These are phyloP conservation scores for Scleropages formosus DNA, from an alignment of 2,797 vertebrate genomes.

Conservation along the genomic window DNA sequence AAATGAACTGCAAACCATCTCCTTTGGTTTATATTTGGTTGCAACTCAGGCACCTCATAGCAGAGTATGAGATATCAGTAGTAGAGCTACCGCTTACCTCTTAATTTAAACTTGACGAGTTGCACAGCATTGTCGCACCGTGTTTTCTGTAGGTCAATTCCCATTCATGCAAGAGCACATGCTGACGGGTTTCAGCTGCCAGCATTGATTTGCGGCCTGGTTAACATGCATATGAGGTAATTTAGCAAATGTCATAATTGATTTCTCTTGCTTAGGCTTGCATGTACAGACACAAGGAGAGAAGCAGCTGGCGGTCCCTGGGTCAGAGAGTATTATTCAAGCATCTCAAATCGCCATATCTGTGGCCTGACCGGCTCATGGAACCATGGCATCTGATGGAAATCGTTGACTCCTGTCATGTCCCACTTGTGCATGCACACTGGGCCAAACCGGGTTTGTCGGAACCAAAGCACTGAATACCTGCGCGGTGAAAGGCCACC, in stretches of 20 bases:
- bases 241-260: not conserved
- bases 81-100: too few relatives aligned
- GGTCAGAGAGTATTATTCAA: not conserved
- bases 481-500: too few relatives aligned
- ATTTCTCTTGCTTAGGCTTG: conserved; percentile 8
- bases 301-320: not conserved
- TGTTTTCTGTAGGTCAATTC: not conserved
- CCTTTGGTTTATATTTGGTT: not conserved
- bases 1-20: too few relatives aligned
- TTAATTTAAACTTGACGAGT: not conserved
- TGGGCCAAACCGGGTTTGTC: too few relatives aligned
- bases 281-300: not conserved
- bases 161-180: not conserved
- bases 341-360: not conserved
- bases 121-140: not conserved
- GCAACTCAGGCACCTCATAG: not conserved
- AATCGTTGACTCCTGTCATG: conserved; percentile 10
- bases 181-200: not conserved
- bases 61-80: not conserved
- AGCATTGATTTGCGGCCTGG: not conserved
- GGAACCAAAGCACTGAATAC: too few relatives aligned
- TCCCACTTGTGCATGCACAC: not conserved
- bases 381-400: not conserved
- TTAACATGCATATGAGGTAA: conserved; percentile 2
- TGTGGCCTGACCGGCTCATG: not conserved